A percentile compares a stretch with the other conserved stretches of the same genome.
phyloP scores from a whole-genome alignment of 2,797 vertebrate genomes.

The Tinamus major region DNA sequence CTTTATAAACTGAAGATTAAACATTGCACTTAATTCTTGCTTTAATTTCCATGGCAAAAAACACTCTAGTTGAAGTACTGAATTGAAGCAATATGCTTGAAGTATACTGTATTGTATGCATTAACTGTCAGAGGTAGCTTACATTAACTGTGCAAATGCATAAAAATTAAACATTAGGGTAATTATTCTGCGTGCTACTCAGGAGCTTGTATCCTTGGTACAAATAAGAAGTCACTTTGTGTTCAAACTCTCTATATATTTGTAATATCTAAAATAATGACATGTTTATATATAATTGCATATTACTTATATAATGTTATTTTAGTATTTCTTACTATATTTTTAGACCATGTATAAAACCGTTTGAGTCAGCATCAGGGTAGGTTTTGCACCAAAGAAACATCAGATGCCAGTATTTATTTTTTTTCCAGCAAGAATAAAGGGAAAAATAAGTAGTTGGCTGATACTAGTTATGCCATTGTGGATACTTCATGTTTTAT shows the following conservation, averaged over 20 bases:
- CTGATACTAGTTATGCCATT: neutral
- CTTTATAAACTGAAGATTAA: neutral
- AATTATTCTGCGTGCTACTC: accelerated
- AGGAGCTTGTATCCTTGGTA: neutral
- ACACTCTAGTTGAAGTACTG: neutral
- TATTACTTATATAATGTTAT: too few species aligned
- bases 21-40: accelerated
- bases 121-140: neutral
- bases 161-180: neutral
- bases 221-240: neutral
- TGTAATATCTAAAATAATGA: too few species aligned
- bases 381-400: neutral
- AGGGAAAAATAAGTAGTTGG: accelerated
- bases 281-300: too few species aligned
- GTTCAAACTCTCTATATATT: neutral
- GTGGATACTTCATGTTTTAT: neutral
- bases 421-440: neutral
- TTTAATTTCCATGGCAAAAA: neutral
- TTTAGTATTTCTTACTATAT: too few species aligned
- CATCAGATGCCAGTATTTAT: neutral
- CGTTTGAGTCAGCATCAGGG: neutral
- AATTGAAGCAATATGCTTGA: neutral
- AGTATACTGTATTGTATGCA: neutral
- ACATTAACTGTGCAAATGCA: accelerated
- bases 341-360: neutral